phyloP scores from a whole-genome alignment of 2,797 vertebrate genomes.

The Trematomus bernacchii region DNA sequence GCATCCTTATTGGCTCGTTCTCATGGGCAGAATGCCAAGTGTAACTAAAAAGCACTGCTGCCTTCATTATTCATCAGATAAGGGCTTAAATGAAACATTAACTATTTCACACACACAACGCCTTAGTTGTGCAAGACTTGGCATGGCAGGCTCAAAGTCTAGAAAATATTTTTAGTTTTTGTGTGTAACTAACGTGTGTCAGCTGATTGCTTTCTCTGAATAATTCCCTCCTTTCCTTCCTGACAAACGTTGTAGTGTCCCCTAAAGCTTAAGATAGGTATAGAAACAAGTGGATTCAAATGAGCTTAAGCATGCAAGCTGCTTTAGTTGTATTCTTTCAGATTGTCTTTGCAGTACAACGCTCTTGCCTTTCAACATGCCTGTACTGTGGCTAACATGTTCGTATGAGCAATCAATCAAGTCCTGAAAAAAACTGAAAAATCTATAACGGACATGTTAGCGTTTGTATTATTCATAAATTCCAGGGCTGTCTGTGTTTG shows the following conservation, averaged over 20 bases:
- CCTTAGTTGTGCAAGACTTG: background rate
- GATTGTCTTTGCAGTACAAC: background rate
- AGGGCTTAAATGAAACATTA: background rate
- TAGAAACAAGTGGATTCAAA: too few species aligned
- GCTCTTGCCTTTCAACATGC: background rate
- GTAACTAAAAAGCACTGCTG: background rate
- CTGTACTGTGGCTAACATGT: background rate
- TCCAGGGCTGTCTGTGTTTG: slow-evolving; percentile 23
- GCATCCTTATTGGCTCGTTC: slow-evolving; percentile 34
- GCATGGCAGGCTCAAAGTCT: slow-evolving; percentile 5
- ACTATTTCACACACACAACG: slow-evolving; percentile 8
- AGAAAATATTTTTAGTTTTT: background rate
- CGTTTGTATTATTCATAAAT: slow-evolving; percentile 29
- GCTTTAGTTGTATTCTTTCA: background rate
- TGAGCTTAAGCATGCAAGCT: background rate
- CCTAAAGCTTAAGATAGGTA: too few species aligned
- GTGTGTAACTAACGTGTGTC: slow-evolving; percentile 28
- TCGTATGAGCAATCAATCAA: background rate
- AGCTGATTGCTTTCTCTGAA: slow-evolving; percentile 26
- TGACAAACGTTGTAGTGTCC: too few species aligned
- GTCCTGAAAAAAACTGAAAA: slow-evolving; percentile 6
- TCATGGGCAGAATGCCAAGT: slow-evolving; percentile 10
- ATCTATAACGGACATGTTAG: background rate
- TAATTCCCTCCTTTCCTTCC: slow-evolving; percentile 1
- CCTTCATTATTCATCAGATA: slow-evolving; percentile 8